Base-by-base conservation (phyloP, 2,113 vertebrate genomes). In the Grallaria varia region DNA sequence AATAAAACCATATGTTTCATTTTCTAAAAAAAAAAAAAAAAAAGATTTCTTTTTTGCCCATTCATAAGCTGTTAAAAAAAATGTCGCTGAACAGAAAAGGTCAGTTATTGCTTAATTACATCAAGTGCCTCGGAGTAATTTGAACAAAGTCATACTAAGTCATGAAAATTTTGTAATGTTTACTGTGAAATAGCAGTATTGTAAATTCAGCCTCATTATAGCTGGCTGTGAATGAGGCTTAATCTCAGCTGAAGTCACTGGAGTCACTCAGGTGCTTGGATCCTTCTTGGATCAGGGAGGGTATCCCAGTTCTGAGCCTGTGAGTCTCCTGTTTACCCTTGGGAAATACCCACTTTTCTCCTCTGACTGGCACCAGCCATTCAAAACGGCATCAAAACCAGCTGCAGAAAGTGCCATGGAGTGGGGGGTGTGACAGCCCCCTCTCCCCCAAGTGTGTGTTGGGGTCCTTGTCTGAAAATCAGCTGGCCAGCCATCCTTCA, bases 1-100 rank as follows among this genome's bases (percentile, higher is more conserved):
- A 98, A 97, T 97, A 97, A 97, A 98, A 96, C 84, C 93, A 80
- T 96, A 97, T 97, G 97, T 96, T 96, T 96, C 76, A 94, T 97
- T 94, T 96, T 95, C 88, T 88, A 88, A 96, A 87, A 91, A 37
- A 35, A 60, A 60, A 60, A 59, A 25, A 60, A 60, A 60, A 37
- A 93, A 84, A 56, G 13, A 89, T 71, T 92, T 86, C 55, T 87
- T 86, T 97, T 97, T 96, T 96, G 68, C 82, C 78, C 49, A 79
- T 95, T 97, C 78, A 68, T 97, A 95, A 92, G 60, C 92, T 90
- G 83, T 95, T 95, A 74, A 15, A 89, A 96, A 95, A 73, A 72
- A 94, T 39, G 40, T 24, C 9, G 8, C 50, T 80, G 64, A 87
- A 62, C 39, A 86, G 71, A 72, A 87, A 87, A 91, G 50, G 47